Conservation (phyloP, 2,797 vertebrate species). For the Diplodus puntazzo region DNA sequence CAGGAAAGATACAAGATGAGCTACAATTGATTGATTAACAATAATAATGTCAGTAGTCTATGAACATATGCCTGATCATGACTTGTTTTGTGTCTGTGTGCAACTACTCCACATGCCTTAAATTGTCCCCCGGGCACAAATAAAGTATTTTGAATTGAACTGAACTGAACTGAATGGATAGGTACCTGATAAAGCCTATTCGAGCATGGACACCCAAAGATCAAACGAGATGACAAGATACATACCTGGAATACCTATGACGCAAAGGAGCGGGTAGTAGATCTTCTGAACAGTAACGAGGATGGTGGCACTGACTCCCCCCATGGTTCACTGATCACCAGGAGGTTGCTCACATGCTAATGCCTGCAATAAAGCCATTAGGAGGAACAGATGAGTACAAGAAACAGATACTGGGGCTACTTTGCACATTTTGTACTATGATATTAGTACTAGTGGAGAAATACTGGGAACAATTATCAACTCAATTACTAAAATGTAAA, state of each 20-base stretch:
- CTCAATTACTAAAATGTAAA: background rate
- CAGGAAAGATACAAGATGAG: background rate
- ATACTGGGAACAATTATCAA: background rate
- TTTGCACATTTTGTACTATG: background rate
- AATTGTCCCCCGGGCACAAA: too few relatives aligned
- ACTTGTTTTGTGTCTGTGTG: too few relatives aligned
- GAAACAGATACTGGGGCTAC: background rate
- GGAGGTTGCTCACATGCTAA: constrained; percentile 54
- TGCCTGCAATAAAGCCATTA: constrained; percentile 76
- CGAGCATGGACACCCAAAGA: background rate
- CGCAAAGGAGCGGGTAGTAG: constrained; percentile 85
- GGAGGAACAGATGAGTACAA: constrained; percentile 5
- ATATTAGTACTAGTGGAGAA: background rate
- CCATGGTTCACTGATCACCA: constrained; percentile 71
- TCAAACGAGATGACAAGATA: background rate
- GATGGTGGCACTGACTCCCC: constrained; percentile 55
- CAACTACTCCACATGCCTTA: too few relatives aligned
- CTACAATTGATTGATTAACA: too few relatives aligned
- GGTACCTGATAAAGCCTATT: background rate
- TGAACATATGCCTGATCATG: background rate
- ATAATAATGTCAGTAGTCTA: background rate
- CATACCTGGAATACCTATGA: constrained; percentile 87
- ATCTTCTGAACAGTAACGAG: constrained; percentile 84
- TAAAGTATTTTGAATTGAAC: too few relatives aligned
- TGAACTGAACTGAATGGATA: too few relatives aligned